Evolutionary conservation across 1,140 invertebrate species (phyloP), one percentile per base, ranked within the genome.

Genomic region (Magallana ariakensis): DNA sequence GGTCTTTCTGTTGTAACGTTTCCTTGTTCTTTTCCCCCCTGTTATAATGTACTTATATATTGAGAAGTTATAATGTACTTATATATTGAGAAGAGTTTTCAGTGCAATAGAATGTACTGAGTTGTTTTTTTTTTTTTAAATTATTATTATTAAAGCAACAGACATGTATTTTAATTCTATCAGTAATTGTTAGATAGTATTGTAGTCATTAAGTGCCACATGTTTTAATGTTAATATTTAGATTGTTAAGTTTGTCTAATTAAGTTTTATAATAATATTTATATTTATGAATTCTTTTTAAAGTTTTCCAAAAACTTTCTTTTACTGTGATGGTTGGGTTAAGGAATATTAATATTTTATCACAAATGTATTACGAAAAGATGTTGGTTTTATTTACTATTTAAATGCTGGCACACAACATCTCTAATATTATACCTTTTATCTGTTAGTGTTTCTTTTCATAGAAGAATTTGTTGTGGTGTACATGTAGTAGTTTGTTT

Each of bases 361-460:
- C 33, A 60, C 58, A 6, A 11, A 11, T 75, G 33, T 75, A 13
- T 33, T 33, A 75, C 11, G 9, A 75, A 75, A 75, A 75, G 66
- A 75, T 75, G 66, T 75, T 75, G 22, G 66, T 9, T 75, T 33
- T 5, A 62, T n/a, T 75, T 22, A 10, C 13, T 26, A 26, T 75
- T 26, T 75, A 19, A 19, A 26, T 75, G 66, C 66, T 75, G 66
- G 66, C 66, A 75, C 33, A 75, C 66, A 75, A 75, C 66, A 75
- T 75, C 66, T 75, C 66, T 75, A 75, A 75, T 26, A 46, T 46
- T 46, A 46, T 46, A 9, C 33, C 10, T 33, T 75, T 33, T 22
- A 75, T 19, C 16, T 62, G 58, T 62, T 33, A 13, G 22, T 75
- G 22, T 33, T 26, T 8, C 0, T 26, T 75, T 26, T 75, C 66